phyloP scores from a whole-genome alignment of 2,888 invertebrate genomes.

The Sarcophaga caerulescens region DNA sequence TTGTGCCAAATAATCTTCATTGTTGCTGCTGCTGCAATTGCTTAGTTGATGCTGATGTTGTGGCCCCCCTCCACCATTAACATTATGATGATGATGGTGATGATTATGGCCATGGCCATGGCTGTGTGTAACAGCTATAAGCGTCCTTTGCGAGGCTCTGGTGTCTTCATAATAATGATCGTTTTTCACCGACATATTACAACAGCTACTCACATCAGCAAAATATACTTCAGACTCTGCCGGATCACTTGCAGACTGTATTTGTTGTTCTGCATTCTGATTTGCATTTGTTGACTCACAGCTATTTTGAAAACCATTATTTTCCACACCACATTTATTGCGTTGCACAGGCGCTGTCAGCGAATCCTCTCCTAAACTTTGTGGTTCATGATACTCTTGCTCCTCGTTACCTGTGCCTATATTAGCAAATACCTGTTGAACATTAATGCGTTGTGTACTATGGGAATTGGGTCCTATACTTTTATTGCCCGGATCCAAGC shows the following conservation, averaged over 20 bases:
- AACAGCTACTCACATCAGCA: slow-evolving; percentile 92
- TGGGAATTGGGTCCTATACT: slow-evolving; percentile 78
- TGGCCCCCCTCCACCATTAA: slow-evolving; percentile 60
- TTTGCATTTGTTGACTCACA: slow-evolving; percentile 78
- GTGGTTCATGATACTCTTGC: slow-evolving; percentile 79
- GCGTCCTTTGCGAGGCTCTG: slow-evolving; percentile 60
- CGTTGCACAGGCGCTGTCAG: slow-evolving; percentile 48
- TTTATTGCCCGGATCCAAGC: slow-evolving; percentile 81
- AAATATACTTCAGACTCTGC: slow-evolving; percentile 93
- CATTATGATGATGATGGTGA: slow-evolving; percentile 68
- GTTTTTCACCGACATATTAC: slow-evolving; percentile 87
- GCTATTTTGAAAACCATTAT: slow-evolving; percentile 89
- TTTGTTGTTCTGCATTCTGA: slow-evolving; percentile 66
- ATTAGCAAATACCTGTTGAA: slow-evolving; percentile 80
- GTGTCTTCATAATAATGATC: slow-evolving; percentile 80
- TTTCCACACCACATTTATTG: slow-evolving; percentile 86
- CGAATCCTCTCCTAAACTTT: slow-evolving; percentile 50
- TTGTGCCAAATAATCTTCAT: slow-evolving; percentile 84
- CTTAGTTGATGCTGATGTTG: slow-evolving; percentile 69
- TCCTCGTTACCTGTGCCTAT: slow-evolving; percentile 68
- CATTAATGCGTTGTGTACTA: slow-evolving; percentile 79
- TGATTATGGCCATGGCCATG: slow-evolving; percentile 58
- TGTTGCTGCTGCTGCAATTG: slow-evolving; percentile 73
- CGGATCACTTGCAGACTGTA: slow-evolving; percentile 81
- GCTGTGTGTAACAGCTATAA: slow-evolving; percentile 59